A percentile compares a stretch with the other conserved stretches of the same genome.
Conservation (phyloP, 1,140 invertebrate genomes). For the Neomicropteryx cornuta region DNA sequence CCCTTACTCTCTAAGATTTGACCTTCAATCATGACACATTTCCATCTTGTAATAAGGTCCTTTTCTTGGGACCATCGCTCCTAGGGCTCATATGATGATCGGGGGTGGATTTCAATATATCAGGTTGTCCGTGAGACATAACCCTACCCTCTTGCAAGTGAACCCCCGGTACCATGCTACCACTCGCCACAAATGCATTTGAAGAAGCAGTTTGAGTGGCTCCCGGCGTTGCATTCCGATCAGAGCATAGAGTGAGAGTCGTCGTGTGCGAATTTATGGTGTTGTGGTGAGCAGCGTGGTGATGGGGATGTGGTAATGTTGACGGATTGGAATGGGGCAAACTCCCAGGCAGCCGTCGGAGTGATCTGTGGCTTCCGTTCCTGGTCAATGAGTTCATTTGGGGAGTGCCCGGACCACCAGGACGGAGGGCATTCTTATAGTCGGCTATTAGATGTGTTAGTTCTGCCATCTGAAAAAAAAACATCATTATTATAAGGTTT, state of each 20-base stretch:
- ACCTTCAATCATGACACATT: slow-evolving; percentile 37
- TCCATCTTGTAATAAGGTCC: slow-evolving; percentile 42
- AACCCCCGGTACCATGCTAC: slow-evolving; percentile 9
- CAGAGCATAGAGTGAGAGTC: slow-evolving; percentile 29
- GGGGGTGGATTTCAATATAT: slow-evolving; percentile 73
- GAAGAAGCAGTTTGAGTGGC: slow-evolving; percentile 34
- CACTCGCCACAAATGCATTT: slow-evolving; percentile 24
- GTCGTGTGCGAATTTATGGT: slow-evolving; percentile 43
- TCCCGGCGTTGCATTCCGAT: slow-evolving; percentile 30
- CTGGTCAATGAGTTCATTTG: slow-evolving; percentile 70
- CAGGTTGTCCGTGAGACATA: slow-evolving; percentile 52
- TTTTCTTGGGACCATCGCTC: slow-evolving; percentile 44
- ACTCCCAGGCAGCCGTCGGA: slow-evolving; percentile 19
- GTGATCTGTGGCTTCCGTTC: slow-evolving; percentile 52
- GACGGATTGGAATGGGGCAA: slow-evolving; percentile 25
- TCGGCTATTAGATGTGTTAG: slow-evolving; percentile 88
- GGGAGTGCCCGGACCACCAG: slow-evolving; percentile 59
- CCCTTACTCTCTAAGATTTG: too few relatives aligned
- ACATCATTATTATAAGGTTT: slow-evolving; percentile 9
- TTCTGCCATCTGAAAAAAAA: slow-evolving; percentile 61
- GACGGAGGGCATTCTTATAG: slow-evolving; percentile 76
- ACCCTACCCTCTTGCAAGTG: slow-evolving; percentile 26
- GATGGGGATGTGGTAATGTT: slow-evolving; percentile 26
- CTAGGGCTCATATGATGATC: slow-evolving; percentile 58
- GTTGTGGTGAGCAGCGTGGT: slow-evolving; percentile 34